Conservation (phyloP, 2,888 invertebrate genomes). For the Drosophila testacea region DNA sequence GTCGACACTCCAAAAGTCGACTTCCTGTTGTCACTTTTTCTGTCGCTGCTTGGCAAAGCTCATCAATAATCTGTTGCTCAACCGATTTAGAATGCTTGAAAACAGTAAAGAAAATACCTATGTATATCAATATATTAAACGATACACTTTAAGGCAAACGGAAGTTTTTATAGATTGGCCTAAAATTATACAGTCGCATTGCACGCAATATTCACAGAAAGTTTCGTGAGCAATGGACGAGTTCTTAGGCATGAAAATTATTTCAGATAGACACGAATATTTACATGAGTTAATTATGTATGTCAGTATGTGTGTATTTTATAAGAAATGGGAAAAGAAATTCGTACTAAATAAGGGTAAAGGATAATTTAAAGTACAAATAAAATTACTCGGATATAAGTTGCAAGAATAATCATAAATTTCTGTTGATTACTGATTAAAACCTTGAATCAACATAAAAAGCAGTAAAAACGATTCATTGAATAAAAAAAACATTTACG, state of each 20-base stretch:
- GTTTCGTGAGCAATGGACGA: not conserved
- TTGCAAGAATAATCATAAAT: not conserved
- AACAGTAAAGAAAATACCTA: constrained; percentile 5
- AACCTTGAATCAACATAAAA: too few relatives aligned
- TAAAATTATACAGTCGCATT: not conserved
- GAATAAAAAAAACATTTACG: too few relatives aligned
- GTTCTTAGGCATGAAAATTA: not conserved
- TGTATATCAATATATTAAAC: not conserved
- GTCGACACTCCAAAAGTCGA: constrained; percentile 46
- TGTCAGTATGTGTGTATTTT: not conserved
- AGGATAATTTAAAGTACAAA: not conserved
- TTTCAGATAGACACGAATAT: constrained; percentile 1
- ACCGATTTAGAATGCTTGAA: constrained; percentile 51
- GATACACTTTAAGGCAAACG: constrained; percentile 4
- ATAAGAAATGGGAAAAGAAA: not conserved
- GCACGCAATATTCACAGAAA: constrained; percentile 1
- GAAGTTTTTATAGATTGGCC: not conserved
- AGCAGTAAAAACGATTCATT: too few relatives aligned
- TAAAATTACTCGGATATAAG: not conserved
- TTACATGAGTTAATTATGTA: not conserved
- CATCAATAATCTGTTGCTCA: constrained; percentile 67
- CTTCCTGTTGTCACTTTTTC: constrained; percentile 36
- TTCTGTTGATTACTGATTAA: too few relatives aligned
- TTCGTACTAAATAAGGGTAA: not conserved
- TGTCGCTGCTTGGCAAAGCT: constrained; percentile 72